Conservation (phyloP, 2,888 invertebrate genomes). For the Noctuana brunneofusca region DNA sequence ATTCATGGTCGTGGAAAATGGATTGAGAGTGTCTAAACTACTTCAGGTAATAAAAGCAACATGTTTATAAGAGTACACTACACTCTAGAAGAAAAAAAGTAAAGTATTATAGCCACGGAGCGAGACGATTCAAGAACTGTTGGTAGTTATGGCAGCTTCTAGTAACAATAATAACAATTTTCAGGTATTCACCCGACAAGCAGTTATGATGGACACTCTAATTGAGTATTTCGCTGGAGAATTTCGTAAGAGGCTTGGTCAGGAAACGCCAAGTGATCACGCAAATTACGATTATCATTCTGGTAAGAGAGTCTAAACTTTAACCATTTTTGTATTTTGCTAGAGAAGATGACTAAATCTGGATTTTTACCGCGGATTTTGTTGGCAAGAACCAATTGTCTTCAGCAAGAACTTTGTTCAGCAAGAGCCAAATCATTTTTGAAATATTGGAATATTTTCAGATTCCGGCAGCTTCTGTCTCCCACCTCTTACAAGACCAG, state of each 20-base stretch:
- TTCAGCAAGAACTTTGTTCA: not conserved
- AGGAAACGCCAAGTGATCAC: slow-evolving; percentile 76
- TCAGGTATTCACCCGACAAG: slow-evolving; percentile 88
- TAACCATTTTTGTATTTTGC: too few relatives aligned
- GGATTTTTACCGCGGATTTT: not conserved
- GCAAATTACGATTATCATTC: slow-evolving; percentile 76
- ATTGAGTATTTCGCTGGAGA: slow-evolving; percentile 92
- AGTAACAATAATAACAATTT: slow-evolving; percentile 14
- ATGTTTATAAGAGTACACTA: too few relatives aligned
- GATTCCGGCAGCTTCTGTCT: slow-evolving; percentile 76
- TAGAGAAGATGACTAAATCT: too few relatives aligned
- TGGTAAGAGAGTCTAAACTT: too few relatives aligned
- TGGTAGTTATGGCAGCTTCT: not conserved
- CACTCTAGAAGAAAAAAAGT: too few relatives aligned
- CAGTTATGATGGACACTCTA: slow-evolving; percentile 93
- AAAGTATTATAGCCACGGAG: too few relatives aligned
- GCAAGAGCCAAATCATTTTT: not conserved
- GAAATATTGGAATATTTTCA: slow-evolving; percentile 41
- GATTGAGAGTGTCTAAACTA: slow-evolving; percentile 90
- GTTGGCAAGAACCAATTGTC: not conserved
- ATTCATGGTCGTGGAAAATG: slow-evolving; percentile 91
- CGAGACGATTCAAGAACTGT: not conserved
- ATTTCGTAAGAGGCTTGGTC: slow-evolving; percentile 84
- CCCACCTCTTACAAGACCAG: slow-evolving; percentile 72
- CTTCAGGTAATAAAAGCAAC: slow-evolving; percentile 84